Evolutionary conservation across 2,113 vertebrate genomes (phyloP).

Genomic region (Hippocampus zosterae): DNA sequence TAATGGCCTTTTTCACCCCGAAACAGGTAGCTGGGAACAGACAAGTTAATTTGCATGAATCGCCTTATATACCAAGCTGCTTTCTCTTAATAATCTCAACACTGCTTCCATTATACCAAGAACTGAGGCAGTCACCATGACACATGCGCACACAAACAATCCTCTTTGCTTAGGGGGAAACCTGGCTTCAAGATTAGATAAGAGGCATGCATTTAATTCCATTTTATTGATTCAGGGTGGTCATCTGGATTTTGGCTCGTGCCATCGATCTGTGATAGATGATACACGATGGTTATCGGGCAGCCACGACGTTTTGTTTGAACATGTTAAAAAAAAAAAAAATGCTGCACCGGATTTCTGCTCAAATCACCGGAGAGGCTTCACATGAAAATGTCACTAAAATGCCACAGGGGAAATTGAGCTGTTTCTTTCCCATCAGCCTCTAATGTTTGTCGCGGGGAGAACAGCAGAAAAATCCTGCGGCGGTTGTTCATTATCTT

Average conservation of each 20-base stretch:
- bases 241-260: slow-evolving; percentile 45
- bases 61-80: background rate
- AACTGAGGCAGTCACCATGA: slow-evolving; percentile 18
- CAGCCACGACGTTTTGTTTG: slow-evolving; percentile 41
- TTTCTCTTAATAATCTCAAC: background rate
- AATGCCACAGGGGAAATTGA: slow-evolving; percentile 73
- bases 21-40: background rate
- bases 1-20: too few species aligned
- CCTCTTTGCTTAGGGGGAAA: slow-evolving; percentile 27
- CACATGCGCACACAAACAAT: background rate
- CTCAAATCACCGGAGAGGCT: slow-evolving; percentile 54
- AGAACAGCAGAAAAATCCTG: slow-evolving; percentile 34
- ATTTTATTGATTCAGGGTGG: slow-evolving; percentile 42
- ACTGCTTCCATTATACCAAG: slow-evolving; percentile 12
- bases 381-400: slow-evolving; percentile 76
- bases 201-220: slow-evolving; percentile 54
- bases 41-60: background rate
- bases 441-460: slow-evolving; percentile 45
- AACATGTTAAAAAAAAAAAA: slow-evolving; percentile 54
- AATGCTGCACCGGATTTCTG: slow-evolving; percentile 40
- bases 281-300: slow-evolving; percentile 43
- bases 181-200: slow-evolving; percentile 30
- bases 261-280: slow-evolving; percentile 52
- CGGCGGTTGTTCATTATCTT: slow-evolving; percentile 66
- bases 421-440: slow-evolving; percentile 50